Conservation (phyloP, 1,140 invertebrate species). For the Drosophila busckii region DNA sequence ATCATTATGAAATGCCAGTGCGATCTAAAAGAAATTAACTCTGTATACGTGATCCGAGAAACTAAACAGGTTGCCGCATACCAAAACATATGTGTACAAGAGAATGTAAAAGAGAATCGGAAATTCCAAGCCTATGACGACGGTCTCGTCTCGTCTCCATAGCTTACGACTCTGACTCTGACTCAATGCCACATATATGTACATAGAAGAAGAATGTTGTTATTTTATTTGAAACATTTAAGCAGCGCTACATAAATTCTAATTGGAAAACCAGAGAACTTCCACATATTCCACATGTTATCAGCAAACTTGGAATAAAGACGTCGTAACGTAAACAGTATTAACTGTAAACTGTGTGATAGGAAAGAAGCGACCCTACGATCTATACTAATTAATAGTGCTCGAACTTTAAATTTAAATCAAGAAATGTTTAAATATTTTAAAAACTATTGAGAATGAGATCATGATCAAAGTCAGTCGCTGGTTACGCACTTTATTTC, state of each 20-base stretch:
- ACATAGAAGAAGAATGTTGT: background rate
- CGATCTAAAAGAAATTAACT: slow-evolving; percentile 63
- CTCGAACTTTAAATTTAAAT: slow-evolving; percentile 12
- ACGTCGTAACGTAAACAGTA: slow-evolving; percentile 4
- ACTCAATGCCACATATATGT: slow-evolving; percentile 13
- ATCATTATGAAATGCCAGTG: slow-evolving; percentile 47
- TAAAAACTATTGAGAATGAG: too few relatives aligned
- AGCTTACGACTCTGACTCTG: slow-evolving; percentile 1
- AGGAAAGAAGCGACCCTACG: slow-evolving; percentile 15
- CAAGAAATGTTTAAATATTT: too few relatives aligned
- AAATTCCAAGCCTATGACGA: slow-evolving; percentile 21
- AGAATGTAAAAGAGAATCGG: slow-evolving; percentile 4
- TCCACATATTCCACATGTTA: background rate
- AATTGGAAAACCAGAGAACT: background rate
- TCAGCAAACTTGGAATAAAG: background rate
- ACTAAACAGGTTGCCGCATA: slow-evolving; percentile 37
- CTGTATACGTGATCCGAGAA: slow-evolving; percentile 51
- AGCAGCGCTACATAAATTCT: background rate
- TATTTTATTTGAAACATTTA: too few relatives aligned
- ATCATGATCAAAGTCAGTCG: slow-evolving; percentile 21
- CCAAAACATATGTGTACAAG: background rate
- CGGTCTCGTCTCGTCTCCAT: slow-evolving; percentile 1
- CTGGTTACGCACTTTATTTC: slow-evolving; percentile 14
- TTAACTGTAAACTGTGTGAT: slow-evolving; percentile 9
- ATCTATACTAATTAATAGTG: slow-evolving; percentile 16